phyloP scores from a whole-genome alignment of 2,888 invertebrate species.

The Syrphus vitripennis region DNA sequence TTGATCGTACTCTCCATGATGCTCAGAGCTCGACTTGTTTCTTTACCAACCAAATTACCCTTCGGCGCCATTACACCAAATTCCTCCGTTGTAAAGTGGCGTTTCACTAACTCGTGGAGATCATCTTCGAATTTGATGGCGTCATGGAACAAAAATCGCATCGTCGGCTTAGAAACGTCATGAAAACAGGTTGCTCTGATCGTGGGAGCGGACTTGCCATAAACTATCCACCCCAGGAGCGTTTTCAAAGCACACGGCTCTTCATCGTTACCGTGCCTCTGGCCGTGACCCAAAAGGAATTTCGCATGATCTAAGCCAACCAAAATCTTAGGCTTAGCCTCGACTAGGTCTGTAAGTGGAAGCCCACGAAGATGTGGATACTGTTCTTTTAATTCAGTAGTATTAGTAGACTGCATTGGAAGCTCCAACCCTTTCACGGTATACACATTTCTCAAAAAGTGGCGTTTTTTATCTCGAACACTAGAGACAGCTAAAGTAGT shows the following conservation, averaged over 20 bases:
- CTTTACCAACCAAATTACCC: constrained; percentile 1
- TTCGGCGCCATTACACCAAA: not conserved
- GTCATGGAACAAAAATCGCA: not conserved
- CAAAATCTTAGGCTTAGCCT: constrained; percentile 9
- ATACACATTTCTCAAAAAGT: not conserved
- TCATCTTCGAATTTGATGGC: not conserved
- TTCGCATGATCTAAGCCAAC: not conserved
- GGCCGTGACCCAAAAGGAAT: too few relatives aligned
- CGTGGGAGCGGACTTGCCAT: not conserved
- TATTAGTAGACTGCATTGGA: not conserved
- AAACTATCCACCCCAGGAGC: constrained; percentile 10
- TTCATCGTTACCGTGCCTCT: not conserved
- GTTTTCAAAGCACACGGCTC: not conserved
- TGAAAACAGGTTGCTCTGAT: not conserved
- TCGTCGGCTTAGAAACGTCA: not conserved
- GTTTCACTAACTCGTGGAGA: not conserved
- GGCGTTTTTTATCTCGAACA: not conserved
- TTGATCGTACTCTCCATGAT: too few relatives aligned
- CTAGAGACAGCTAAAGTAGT: not conserved
- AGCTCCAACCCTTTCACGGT: not conserved
- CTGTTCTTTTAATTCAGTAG: not conserved
- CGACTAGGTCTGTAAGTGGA: not conserved
- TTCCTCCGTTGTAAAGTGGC: not conserved
- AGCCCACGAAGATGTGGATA: constrained; percentile 2
- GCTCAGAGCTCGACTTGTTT: not conserved